Evolutionary conservation across 1,140 invertebrate species (phyloP), one percentile per base, ranked within the genome.

Genomic region (Halyomorpha halys): DNA sequence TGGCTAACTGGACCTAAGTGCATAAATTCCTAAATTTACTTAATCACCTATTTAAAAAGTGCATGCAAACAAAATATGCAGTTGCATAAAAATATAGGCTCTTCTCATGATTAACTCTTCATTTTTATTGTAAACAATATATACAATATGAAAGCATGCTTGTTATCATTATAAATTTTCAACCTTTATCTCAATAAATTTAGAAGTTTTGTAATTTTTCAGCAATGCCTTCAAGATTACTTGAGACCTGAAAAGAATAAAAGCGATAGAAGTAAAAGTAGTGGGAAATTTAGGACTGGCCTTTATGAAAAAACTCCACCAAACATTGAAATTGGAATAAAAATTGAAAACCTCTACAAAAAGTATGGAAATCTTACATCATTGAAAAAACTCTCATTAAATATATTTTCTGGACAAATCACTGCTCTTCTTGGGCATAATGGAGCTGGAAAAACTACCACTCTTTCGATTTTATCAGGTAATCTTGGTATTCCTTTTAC

Each of bases 391-490:
- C 63, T 70, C 0, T 66, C 68, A 56, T 47, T 71, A 23, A 65
- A 71, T 59, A 61, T 72, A 13, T 70, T 70, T 63, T 60, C 69
- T 27, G 90, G 88, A 0, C 87, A 94, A 74, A 89, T 94, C 1
- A 87, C 93, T 70, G 90, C 90, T 0, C 76, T 94, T 13, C 75
- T 94, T 0, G 91, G 91, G 0, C 90, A 91, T 69, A 94, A 92
- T 71, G 86, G 86, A n/a, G 90, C 91, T 39, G 91, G 91, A 1
- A 94, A 94, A 77, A 91, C 90, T 1, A 91, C 90, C 6, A 86
- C 87, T 1, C 85, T 94, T 81, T 69, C 66, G 16, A 70, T 71
- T 49, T 34, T 71, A 14, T 67, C 67, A 59, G 69, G 70, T 71
- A 67, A 39, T 39, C 34, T 30, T 30, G 27, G 27, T 8, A 30